Evolutionary conservation across 2,888 invertebrate species (phyloP).

Genomic region (Epinotia brunnichana): DNA sequence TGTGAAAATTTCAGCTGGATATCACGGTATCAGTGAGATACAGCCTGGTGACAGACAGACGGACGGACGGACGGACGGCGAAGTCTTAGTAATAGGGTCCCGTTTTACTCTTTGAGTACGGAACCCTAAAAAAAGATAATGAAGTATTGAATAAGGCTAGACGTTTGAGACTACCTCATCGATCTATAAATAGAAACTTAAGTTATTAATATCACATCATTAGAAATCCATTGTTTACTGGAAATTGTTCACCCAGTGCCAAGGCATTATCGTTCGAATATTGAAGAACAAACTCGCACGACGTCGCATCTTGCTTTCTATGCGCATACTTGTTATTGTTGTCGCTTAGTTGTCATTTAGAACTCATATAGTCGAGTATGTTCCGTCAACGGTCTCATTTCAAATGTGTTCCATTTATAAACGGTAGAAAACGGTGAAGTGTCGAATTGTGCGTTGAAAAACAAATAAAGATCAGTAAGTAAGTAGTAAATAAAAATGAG

Average conservation of each 20-base stretch:
- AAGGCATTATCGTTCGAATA: slow-evolving; percentile 43
- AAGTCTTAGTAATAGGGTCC: no score
- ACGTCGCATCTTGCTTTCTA: slow-evolving; percentile 59
- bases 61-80: no score
- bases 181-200: slow-evolving; percentile 29
- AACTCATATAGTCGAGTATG: slow-evolving; percentile 45
- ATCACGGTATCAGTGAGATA: no score
- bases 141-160: no score
- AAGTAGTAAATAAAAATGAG: no score
- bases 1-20: no score
- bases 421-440: slow-evolving; percentile 4
- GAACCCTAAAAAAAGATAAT: no score
- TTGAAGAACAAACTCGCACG: slow-evolving; percentile 37
- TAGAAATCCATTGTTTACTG: slow-evolving; percentile 44
- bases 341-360: slow-evolving; percentile 48
- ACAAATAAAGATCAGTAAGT: slow-evolving; percentile 13
- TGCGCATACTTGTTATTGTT: slow-evolving; percentile 51
- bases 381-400: slow-evolving; percentile 28
- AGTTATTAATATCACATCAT: slow-evolving; percentile 29
- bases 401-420: slow-evolving; percentile 21
- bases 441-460: neutral
- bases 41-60: no score
- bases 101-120: no score
- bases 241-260: slow-evolving; percentile 40
- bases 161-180: neutral